These are phyloP conservation scores for Trissonchulus sp. DNA, from an alignment of 2,888 invertebrate species.

Conservation along the genomic window DNA sequence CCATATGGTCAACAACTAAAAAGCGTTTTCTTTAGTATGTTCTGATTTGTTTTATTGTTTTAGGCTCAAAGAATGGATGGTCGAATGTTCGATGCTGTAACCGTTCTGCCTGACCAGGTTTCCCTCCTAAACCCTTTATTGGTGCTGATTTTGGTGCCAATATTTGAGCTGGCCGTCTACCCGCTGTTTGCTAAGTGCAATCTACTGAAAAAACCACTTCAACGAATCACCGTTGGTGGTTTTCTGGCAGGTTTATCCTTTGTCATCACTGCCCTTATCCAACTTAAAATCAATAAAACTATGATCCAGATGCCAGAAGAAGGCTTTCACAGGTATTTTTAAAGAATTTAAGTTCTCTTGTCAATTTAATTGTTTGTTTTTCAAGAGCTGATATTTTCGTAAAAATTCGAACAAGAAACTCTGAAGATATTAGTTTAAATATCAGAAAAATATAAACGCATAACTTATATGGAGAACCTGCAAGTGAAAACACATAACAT, in stretches of 20 bases:
- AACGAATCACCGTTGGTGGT: conserved; percentile 80
- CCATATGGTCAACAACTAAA: no score
- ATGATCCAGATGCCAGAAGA: not conserved
- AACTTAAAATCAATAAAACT: conserved; percentile 52
- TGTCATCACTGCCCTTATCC: conserved; percentile 71
- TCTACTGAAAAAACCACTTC: conserved; percentile 55
- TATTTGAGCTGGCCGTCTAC: conserved; percentile 56
- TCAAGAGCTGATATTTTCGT: no score
- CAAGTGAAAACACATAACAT: no score
- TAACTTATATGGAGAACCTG: no score
- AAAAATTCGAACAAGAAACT: no score
- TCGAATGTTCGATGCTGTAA: conserved; percentile 43
- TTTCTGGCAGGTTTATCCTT: conserved; percentile 76
- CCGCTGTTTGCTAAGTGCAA: not conserved
- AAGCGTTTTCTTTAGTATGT: conserved; percentile 37
- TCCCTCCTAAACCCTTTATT: conserved; percentile 64
- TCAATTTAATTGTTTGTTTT: no score
- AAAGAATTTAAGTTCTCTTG: no score
- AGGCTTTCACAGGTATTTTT: not conserved
- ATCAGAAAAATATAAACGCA: no score
- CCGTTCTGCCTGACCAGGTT: conserved; percentile 75
- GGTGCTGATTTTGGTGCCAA: conserved; percentile 55
- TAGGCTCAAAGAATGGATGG: conserved; percentile 57
- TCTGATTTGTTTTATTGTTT: conserved; percentile 31
- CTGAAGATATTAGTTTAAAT: no score